phyloP scores from a whole-genome alignment of 1,140 invertebrate species.

The Cydia fagiglandana region DNA sequence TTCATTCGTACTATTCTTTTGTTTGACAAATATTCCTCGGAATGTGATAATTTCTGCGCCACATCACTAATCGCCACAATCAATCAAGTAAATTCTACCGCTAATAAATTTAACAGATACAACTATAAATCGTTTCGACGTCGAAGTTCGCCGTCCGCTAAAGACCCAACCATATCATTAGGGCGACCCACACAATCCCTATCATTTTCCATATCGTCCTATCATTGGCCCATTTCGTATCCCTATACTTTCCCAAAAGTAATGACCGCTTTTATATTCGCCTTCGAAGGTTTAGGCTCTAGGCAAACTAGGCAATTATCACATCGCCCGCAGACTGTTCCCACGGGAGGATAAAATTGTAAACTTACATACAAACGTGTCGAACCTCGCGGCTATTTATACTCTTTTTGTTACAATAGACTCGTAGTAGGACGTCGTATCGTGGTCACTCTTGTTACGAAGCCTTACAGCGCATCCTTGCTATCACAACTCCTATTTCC shows the following conservation, averaged over 20 bases:
- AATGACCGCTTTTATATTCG: conserved; percentile 62
- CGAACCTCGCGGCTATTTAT: conserved; percentile 58
- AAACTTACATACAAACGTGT: conserved; percentile 64
- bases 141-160: conserved; percentile 26
- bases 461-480: conserved; percentile 55
- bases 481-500: conserved; percentile 23
- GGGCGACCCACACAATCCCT: conserved; percentile 39
- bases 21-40: neutral
- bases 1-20: neutral
- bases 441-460: conserved; percentile 56
- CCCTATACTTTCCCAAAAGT: conserved; percentile 51
- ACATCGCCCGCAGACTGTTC: conserved; percentile 62
- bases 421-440: conserved; percentile 56
- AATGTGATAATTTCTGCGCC: neutral
- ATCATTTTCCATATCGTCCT: conserved; percentile 50
- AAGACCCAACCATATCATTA: conserved; percentile 34
- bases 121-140: conserved; percentile 22
- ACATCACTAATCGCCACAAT: conserved; percentile 14
- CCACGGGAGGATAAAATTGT: conserved; percentile 68
- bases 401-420: conserved; percentile 58
- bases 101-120: conserved; percentile 18
- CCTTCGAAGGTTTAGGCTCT: conserved; percentile 55
- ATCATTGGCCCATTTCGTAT: conserved; percentile 48
- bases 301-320: conserved; percentile 71
- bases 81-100: conserved; percentile 22